These are phyloP conservation scores for Epizoanthus stellaris DNA, from an alignment of 92 coral and sea anemone species.

Conservation along the genomic window DNA sequence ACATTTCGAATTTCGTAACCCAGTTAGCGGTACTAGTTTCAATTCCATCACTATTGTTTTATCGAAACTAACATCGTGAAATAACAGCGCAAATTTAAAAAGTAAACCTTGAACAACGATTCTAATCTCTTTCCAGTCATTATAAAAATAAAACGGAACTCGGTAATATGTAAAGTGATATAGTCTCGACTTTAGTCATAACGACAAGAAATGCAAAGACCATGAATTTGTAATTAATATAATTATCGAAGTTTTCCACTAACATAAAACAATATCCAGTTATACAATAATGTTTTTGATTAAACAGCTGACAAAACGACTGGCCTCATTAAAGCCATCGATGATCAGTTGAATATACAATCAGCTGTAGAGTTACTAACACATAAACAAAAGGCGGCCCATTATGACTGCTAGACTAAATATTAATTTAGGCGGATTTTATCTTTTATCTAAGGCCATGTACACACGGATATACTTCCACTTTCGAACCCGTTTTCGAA, in stretches of 20 bases:
- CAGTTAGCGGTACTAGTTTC: background rate
- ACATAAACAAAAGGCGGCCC: background rate
- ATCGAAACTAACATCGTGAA: background rate
- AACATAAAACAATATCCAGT: background rate
- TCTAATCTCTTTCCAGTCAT: no score
- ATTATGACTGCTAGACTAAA: no score
- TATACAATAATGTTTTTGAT: background rate
- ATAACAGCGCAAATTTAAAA: no score
- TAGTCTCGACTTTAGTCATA: background rate
- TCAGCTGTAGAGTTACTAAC: background rate
- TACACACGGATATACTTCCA: no score
- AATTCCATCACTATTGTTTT: background rate
- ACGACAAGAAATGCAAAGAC: background rate
- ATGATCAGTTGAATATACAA: background rate
- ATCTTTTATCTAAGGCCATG: no score
- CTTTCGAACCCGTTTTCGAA: no score
- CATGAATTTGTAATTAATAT: background rate
- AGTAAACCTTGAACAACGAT: no score
- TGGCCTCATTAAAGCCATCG: no score
- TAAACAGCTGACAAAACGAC: background rate
- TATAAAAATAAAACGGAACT: no score
- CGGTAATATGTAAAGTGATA: no score
- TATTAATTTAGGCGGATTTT: no score
- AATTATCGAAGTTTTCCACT: background rate
- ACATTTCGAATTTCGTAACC: background rate